These are phyloP conservation scores for Drosophila nigricruria DNA, from an alignment of 2,888 invertebrate species.

Conservation along the genomic window DNA sequence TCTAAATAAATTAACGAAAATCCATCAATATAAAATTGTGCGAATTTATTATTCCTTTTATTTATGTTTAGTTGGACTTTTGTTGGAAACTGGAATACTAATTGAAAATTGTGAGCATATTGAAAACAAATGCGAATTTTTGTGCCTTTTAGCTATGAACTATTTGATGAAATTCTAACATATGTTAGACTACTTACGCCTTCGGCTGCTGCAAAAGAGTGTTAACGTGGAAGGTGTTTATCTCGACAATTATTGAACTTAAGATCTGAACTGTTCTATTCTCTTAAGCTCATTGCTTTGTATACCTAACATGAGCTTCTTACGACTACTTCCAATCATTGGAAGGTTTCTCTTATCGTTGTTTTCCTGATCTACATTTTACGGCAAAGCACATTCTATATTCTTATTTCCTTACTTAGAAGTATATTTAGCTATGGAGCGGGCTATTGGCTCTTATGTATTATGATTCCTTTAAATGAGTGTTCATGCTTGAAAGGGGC, in stretches of 20 bases:
- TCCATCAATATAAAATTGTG: neutral
- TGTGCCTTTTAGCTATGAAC: neutral
- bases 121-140: neutral
- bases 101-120: neutral
- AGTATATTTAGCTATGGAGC: too few species aligned
- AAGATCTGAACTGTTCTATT: neutral
- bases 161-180: neutral
- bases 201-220: neutral
- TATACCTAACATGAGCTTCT: too few species aligned
- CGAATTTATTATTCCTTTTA: neutral
- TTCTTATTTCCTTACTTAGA: too few species aligned
- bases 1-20: constrained; percentile 46
- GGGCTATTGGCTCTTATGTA: too few species aligned
- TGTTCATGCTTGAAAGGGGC: too few species aligned
- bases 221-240: neutral
- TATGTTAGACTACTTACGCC: neutral
- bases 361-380: too few species aligned
- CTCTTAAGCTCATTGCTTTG: neutral
- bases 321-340: too few species aligned
- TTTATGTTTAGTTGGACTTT: neutral
- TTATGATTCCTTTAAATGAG: too few species aligned
- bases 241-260: neutral
- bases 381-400: too few species aligned
- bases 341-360: too few species aligned
- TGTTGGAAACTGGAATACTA: too few species aligned